phyloP scores from a whole-genome alignment of 2,113 vertebrate genomes.

The Lathamus discolor region DNA sequence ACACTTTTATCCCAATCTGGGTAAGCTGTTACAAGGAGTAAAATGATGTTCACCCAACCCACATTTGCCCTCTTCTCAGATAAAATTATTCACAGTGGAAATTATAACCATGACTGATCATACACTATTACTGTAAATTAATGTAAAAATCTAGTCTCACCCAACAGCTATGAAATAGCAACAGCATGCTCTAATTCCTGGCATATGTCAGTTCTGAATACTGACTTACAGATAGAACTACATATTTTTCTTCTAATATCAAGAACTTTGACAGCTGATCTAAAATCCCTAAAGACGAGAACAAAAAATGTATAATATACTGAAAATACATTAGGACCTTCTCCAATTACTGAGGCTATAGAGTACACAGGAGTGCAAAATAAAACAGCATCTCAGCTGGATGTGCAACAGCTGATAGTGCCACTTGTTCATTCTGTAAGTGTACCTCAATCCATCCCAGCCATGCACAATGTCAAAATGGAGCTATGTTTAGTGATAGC shows the following conservation, averaged over 20 bases:
- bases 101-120: constrained; percentile 37
- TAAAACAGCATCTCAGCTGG: neutral
- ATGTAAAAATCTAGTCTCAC: constrained; percentile 7
- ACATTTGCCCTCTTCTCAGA: constrained; percentile 23
- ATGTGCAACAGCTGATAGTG: neutral
- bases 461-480: neutral
- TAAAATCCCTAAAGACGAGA: neutral
- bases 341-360: neutral
- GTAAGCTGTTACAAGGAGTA: neutral
- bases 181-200: neutral
- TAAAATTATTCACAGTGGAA: constrained; percentile 21
- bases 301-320: neutral
- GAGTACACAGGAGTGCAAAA: neutral
- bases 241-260: neutral
- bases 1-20: neutral
- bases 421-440: neutral
- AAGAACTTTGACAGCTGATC: neutral
- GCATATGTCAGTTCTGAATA: neutral
- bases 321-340: neutral
- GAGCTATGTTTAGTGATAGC: neutral
- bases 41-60: neutral
- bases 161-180: constrained; percentile 20
- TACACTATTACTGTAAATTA: neutral
- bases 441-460: neutral
- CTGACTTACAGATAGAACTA: neutral